phyloP scores from a whole-genome alignment of 2,888 invertebrate species.

The Pegoplata infirma region DNA sequence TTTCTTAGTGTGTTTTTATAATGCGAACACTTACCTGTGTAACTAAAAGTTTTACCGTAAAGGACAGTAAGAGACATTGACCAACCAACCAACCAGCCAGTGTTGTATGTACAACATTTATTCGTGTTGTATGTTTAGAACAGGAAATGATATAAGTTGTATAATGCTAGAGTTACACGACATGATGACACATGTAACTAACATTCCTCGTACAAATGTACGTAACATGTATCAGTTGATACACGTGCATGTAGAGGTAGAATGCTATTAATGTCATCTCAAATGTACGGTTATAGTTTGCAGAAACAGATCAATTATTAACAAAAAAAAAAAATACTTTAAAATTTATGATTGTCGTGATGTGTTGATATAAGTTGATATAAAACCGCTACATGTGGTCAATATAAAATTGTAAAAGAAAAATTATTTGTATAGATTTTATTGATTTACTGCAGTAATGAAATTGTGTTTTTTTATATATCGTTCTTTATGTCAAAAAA shows the following conservation, averaged over 20 bases:
- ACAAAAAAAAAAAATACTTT: too few species aligned
- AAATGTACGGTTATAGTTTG: slow-evolving; percentile 61
- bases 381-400: too few species aligned
- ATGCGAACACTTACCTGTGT: too few species aligned
- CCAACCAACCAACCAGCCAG: too few species aligned
- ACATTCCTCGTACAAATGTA: slow-evolving; percentile 30
- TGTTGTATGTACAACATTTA: slow-evolving; percentile 16
- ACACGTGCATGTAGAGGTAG: slow-evolving; percentile 40
- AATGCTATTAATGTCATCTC: slow-evolving; percentile 47
- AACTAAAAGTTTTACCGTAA: not conserved
- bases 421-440: too few species aligned
- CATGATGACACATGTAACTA: slow-evolving; percentile 53
- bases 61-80: not conserved
- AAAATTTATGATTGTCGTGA: slow-evolving; percentile 18
- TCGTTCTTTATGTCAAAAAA: too few species aligned
- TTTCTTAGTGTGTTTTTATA: too few species aligned
- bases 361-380: slow-evolving; percentile 3
- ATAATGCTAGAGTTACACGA: slow-evolving; percentile 30
- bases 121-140: slow-evolving; percentile 26
- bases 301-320: slow-evolving; percentile 62
- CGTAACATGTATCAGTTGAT: slow-evolving; percentile 40
- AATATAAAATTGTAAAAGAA: too few species aligned
- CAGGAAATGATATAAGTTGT: slow-evolving; percentile 63
- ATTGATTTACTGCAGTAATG: too few species aligned
- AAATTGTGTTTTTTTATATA: too few species aligned